phyloP scores from a whole-genome alignment of 2,888 invertebrate genomes.

The Phania funesta region DNA sequence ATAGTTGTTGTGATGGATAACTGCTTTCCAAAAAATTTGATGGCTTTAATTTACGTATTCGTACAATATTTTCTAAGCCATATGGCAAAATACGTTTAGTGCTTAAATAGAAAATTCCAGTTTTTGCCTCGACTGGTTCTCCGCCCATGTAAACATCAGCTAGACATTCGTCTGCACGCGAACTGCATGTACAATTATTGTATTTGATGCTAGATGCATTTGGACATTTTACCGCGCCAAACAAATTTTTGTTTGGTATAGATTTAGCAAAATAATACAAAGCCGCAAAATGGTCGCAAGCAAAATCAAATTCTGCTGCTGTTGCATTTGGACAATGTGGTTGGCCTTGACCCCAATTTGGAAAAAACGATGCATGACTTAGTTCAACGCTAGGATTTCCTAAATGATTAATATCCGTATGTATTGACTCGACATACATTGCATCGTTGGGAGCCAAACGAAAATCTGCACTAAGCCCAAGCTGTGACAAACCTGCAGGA shows the following conservation, averaged over 20 bases:
- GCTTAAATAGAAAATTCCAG: conserved; percentile 75
- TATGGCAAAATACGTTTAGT: conserved; percentile 71
- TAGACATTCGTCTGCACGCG: conserved; percentile 65
- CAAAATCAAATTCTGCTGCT: conserved; percentile 75
- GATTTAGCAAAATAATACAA: conserved; percentile 77
- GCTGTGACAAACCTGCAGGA: conserved; percentile 78
- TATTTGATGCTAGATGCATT: conserved; percentile 34
- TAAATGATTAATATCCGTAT: conserved; percentile 75
- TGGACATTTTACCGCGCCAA: conserved; percentile 73
- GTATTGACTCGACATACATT: conserved; percentile 78
- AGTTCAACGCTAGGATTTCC: conserved; percentile 76
- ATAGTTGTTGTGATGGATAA: conserved; percentile 47
- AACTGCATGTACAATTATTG: conserved; percentile 40
- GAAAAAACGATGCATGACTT: conserved; percentile 78
- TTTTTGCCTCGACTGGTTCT: conserved; percentile 75
- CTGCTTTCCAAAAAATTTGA: conserved; percentile 71
- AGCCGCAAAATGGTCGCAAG: conserved; percentile 75
- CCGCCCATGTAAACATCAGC: conserved; percentile 76
- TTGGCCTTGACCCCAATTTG: conserved; percentile 79
- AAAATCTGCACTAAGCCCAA: conserved; percentile 67
- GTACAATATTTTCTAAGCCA: conserved; percentile 72
- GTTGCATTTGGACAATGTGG: conserved; percentile 78
- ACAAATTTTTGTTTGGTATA: conserved; percentile 71
- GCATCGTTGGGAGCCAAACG: conserved; percentile 78
- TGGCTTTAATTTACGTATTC: conserved; percentile 68